Evolutionary conservation across 2,888 invertebrate genomes (phyloP).

Genomic region (Mesorhabditis sp.): DNA sequence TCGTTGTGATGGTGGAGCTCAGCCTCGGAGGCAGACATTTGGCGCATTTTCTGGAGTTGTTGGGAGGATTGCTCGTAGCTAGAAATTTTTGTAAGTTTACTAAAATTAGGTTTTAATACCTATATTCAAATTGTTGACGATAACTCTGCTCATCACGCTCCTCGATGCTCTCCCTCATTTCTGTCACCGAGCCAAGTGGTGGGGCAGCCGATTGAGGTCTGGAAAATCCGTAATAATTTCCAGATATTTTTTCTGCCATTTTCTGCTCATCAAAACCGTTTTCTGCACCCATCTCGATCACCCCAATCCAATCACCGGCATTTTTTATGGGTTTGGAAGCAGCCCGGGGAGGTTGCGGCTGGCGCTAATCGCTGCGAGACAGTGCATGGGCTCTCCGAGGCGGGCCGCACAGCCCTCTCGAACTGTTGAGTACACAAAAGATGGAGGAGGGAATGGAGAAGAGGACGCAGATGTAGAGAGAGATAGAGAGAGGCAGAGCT

Average conservation of each 20-base stretch:
- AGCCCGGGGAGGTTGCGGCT: background rate
- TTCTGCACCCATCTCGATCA: background rate
- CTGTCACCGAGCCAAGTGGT: constrained; percentile 12
- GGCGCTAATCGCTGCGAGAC: background rate
- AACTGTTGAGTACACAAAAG: constrained; percentile 10
- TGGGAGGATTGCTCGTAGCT: constrained; percentile 6
- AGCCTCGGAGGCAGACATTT: constrained; percentile 37
- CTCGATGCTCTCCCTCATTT: constrained; percentile 17
- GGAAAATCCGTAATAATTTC: background rate
- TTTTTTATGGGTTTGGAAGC: too few species aligned
- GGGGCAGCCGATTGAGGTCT: constrained; percentile 32
- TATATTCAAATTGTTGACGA: constrained; percentile 7
- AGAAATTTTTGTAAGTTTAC: constrained; percentile 3
- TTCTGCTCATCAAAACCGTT: background rate
- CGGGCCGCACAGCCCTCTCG: background rate
- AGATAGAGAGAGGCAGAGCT: too few species aligned
- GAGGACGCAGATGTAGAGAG: background rate
- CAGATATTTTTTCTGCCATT: background rate
- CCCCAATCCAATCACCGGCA: too few species aligned
- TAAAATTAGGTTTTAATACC: constrained; percentile 14
- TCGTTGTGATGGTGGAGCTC: constrained; percentile 31
- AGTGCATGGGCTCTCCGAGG: constrained; percentile 9
- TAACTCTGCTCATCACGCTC: constrained; percentile 20
- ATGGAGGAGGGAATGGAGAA: background rate
- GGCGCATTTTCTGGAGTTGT: constrained; percentile 16